Evolutionary conservation across 2,113 vertebrate species (phyloP).

Genomic region (Ranitomeya imitator): DNA sequence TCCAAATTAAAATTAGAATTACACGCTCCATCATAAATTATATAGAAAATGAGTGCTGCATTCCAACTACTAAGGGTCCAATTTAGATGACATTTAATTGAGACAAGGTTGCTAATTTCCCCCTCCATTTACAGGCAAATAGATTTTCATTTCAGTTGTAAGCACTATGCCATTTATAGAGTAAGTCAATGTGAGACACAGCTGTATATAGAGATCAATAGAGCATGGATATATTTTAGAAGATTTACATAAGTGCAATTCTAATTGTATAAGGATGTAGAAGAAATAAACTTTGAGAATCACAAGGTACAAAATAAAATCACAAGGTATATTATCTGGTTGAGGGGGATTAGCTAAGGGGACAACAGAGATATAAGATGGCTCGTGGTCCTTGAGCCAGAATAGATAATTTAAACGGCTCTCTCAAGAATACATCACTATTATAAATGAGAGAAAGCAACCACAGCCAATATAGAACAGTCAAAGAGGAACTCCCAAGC

Average conservation of each 20-base stretch:
- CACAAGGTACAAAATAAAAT: too few species aligned
- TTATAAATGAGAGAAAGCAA: too few species aligned
- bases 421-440: too few species aligned
- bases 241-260: not conserved
- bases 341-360: too few species aligned
- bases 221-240: not conserved
- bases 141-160: not conserved
- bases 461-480: too few species aligned
- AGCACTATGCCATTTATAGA: too few species aligned
- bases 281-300: not conserved
- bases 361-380: too few species aligned
- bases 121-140: not conserved
- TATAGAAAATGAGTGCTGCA: not conserved
- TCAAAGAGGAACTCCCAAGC: too few species aligned
- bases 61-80: not conserved
- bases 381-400: too few species aligned
- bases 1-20: constrained; percentile 7
- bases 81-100: not conserved
- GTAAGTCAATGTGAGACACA: not conserved
- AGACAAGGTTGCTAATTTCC: not conserved
- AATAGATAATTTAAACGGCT: too few species aligned
- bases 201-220: not conserved
- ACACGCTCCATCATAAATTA: not conserved
- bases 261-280: not conserved
- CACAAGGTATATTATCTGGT: too few species aligned